Base-by-base conservation (phyloP, 2,888 invertebrate species). In the Andrena praecox region DNA sequence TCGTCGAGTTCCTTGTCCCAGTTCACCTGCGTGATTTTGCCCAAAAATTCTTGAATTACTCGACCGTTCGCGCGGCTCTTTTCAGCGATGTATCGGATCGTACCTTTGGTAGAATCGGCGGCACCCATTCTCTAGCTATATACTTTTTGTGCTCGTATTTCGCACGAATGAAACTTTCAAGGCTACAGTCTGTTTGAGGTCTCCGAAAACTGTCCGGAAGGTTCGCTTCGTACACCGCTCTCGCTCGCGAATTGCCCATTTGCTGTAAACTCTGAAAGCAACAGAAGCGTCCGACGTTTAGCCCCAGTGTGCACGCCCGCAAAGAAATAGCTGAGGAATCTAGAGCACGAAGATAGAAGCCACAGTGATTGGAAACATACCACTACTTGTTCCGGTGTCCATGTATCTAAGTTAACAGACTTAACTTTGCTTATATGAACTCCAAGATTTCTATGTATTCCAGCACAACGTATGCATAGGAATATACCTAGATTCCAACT, bases 121-220 rank as follows among this genome's bases (percentile, higher is more conserved):
- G 98, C 69, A 99, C 97, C 99, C 99, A 99, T 95, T 99, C 99
- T 90, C 97, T 96, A n/a, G 99, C 99, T 91, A 99, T 98, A 94
- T 99, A 99, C 94, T 99, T 99, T 95, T 99, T 99, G 93, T 98
- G 98, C 94, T 99, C 99, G 94, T 99, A 99, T 95, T 99, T 99
- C 83, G 99, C 98, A 85, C 99, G 96, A 90, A 99, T 98, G 94
- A 99, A 99, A 73, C 97, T 97, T 94, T 99, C 99, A 62, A 99
- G 95, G 16, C 98, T 97, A 70, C 98, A 96, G 94, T 99, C 99
- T 84, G 97, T 98, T 94, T 99, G 99, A 2, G 99, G 99, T 86
- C 99, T 96, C 52, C 99, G 96, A 94, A 99, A 99, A 90, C 97
- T 97, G 92, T 99, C 99, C 0, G 99, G 99, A 59, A 99, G 94